Percentiles rank a stretch among this genome's conserved stretches.
phyloP scores from a whole-genome alignment of 2,888 invertebrate genomes.

The Tillus elongatus region DNA sequence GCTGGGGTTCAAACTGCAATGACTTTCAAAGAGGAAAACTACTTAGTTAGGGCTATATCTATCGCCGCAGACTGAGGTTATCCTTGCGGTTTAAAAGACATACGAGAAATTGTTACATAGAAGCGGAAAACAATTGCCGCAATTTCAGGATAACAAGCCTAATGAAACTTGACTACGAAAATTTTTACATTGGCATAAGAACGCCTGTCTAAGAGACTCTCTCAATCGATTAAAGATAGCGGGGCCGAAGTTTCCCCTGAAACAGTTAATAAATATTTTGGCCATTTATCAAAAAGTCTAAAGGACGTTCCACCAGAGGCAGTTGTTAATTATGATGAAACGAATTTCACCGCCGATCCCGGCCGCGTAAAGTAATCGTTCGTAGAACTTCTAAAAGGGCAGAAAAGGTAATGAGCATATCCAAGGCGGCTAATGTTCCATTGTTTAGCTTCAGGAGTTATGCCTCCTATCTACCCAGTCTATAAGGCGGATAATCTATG shows the following conservation, averaged over 20 bases:
- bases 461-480: too few species aligned
- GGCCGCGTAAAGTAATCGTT: too few species aligned
- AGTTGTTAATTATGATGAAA: conserved; percentile 20
- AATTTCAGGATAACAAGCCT: conserved; percentile 10
- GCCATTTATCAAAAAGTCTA: conserved; percentile 13
- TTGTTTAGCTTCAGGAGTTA: too few species aligned
- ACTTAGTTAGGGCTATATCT: not conserved
- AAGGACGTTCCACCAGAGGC: conserved; percentile 17
- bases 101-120: conserved; percentile 6
- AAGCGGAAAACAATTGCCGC: conserved; percentile 5
- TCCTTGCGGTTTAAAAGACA: conserved; percentile 8
- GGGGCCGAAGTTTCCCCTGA: conserved; percentile 16
- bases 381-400: too few species aligned
- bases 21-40: too few species aligned
- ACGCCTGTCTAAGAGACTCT: conserved; percentile 14
- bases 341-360: conserved; percentile 19
- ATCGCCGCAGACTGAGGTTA: conserved; percentile 6
- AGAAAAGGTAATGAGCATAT: too few species aligned
- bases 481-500: too few species aligned
- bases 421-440: too few species aligned
- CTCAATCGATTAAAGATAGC: conserved; percentile 18
- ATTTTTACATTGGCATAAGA: conserved; percentile 14
- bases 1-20: too few species aligned
- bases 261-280: conserved; percentile 18
- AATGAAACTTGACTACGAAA: conserved; percentile 13